A percentile compares a stretch with the other conserved stretches of the same genome.
Conservation (phyloP, 2,113 vertebrate species). For the Hippolais icterina region DNA sequence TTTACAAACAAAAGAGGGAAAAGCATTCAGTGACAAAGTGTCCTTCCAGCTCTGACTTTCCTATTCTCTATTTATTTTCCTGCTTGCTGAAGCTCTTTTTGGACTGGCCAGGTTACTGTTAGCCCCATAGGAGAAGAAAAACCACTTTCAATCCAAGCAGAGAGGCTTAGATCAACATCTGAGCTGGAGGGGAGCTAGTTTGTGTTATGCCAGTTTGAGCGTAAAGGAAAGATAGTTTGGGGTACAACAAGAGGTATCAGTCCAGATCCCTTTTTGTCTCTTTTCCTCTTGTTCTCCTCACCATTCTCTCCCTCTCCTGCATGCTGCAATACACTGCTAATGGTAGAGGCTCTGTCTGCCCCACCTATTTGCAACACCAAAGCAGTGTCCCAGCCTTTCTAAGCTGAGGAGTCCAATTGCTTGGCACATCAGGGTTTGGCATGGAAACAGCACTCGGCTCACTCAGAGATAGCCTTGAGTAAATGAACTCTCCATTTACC, state of each 20-base stretch:
- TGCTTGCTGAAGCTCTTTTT: not conserved
- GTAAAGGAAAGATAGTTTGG: not conserved
- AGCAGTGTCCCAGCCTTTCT: not conserved
- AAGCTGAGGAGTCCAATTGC: not conserved
- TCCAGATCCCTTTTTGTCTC: not conserved
- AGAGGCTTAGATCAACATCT: not conserved
- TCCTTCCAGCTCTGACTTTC: not conserved
- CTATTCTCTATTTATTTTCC: not conserved
- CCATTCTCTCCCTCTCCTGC: not conserved
- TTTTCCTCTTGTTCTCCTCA: not conserved
- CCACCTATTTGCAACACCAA: not conserved
- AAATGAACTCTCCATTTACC: slow-evolving; percentile 20
- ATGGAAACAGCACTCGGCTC: slow-evolving; percentile 43
- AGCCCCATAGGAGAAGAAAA: not conserved
- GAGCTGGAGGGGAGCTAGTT: not conserved
- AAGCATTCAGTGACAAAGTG: not conserved
- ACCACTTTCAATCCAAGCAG: not conserved
- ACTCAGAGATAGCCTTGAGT: not conserved
- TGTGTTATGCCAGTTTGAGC: not conserved
- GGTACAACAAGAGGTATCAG: not conserved
- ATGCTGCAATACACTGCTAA: not conserved
- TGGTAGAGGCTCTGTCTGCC: not conserved
- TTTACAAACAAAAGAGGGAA: not conserved
- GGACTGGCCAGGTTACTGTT: not conserved
- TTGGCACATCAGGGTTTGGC: not conserved